These are phyloP conservation scores for Dryobates pubescens DNA, from an alignment of 2,797 vertebrate genomes.

Conservation along the genomic window DNA sequence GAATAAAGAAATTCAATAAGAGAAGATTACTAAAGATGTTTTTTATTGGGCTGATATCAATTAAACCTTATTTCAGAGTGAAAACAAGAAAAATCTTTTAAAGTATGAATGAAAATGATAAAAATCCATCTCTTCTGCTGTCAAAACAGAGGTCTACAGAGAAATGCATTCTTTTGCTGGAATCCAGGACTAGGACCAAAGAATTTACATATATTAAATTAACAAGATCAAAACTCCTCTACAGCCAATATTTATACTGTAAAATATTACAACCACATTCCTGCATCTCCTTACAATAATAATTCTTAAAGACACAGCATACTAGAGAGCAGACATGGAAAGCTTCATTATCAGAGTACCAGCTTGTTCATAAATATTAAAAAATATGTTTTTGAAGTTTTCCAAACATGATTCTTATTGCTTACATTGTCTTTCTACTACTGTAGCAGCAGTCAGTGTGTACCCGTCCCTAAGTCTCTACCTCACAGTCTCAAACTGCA, in stretches of 20 bases:
- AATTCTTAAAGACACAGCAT: constrained; percentile 44
- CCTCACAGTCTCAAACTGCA: not conserved
- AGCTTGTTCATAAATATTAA: constrained; percentile 70
- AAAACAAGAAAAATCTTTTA: constrained; percentile 31
- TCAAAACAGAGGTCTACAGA: constrained; percentile 37
- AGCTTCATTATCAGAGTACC: constrained; percentile 63
- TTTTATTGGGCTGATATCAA: constrained; percentile 31
- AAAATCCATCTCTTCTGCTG: constrained; percentile 23
- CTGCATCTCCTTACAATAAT: constrained; percentile 60
- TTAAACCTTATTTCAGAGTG: constrained; percentile 28
- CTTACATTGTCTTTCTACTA: constrained; percentile 17
- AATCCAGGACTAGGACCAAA: constrained; percentile 36
- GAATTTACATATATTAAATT: constrained; percentile 65
- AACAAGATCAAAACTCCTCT: constrained; percentile 44
- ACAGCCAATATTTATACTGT: constrained; percentile 56
- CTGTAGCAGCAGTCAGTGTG: not conserved
- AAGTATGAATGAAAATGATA: constrained; percentile 21
- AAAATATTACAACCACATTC: constrained; percentile 64
- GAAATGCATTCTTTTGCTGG: constrained; percentile 56
- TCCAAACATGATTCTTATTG: constrained; percentile 5
- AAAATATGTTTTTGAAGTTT: constrained; percentile 58
- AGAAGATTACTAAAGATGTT: not conserved
- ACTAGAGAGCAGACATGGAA: constrained; percentile 44
- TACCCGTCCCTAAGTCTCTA: not conserved
- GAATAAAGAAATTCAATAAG: not conserved